Evolutionary conservation across 2,888 invertebrate species (phyloP).

Genomic region (Poecilobothrus nobilitatus): DNA sequence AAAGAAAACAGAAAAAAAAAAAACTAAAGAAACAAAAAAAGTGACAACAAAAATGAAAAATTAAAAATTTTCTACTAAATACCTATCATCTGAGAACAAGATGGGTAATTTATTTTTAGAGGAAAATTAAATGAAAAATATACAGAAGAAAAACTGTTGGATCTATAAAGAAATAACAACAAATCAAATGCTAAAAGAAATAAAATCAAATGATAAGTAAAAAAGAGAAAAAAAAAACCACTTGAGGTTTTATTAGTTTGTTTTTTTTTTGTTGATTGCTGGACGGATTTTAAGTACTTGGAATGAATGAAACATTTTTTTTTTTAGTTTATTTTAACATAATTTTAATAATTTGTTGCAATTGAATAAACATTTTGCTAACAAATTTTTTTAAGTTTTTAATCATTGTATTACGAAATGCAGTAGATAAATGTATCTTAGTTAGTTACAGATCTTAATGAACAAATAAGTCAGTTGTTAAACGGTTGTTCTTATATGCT

Average conservation of each 20-base stretch:
- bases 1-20: no score
- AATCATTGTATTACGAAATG: no score
- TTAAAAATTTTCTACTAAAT: background rate
- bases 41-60: background rate
- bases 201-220: background rate
- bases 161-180: background rate
- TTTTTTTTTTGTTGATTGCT: background rate
- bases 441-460: no score
- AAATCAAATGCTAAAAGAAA: background rate
- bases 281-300: background rate
- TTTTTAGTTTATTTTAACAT: background rate
- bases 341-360: no score
- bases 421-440: no score
- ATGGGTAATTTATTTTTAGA: background rate
- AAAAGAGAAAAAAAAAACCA: no score
- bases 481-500: no score
- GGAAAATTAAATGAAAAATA: background rate
- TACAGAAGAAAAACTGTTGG: background rate
- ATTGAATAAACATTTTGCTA: no score
- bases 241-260: background rate
- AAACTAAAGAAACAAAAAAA: no score
- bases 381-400: no score
- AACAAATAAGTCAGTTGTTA: no score
- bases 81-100: conserved; percentile 1
- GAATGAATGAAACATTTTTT: no score